Conservation (phyloP, 2,113 vertebrate genomes). For the Callithrix jacchus region DNA sequence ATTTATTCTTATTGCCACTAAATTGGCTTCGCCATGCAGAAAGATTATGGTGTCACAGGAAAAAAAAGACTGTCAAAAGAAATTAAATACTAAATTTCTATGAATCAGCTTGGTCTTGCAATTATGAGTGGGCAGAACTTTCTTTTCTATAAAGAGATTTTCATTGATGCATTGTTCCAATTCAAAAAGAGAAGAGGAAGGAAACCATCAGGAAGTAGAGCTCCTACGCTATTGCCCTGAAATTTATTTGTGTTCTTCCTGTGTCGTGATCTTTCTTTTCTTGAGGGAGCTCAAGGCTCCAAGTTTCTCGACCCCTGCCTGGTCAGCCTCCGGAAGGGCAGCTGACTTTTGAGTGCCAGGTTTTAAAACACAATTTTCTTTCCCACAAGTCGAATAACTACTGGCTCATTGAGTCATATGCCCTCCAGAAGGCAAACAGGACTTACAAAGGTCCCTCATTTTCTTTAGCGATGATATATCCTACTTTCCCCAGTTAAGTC, state of each 20-base stretch:
- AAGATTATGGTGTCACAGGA: not conserved
- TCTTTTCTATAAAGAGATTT: not conserved
- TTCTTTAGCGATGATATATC: not conserved
- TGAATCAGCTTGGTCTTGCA: not conserved
- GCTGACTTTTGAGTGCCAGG: not conserved
- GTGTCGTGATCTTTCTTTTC: not conserved
- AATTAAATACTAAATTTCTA: slow-evolving; percentile 8
- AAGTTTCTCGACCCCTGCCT: not conserved
- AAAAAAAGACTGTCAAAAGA: not conserved
- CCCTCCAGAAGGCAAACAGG: slow-evolving; percentile 55
- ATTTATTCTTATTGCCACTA: not conserved
- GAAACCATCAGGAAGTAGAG: not conserved
- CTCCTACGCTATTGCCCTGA: not conserved
- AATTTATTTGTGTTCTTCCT: slow-evolving; percentile 46
- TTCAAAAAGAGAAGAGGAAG: not conserved
- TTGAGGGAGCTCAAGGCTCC: not conserved
- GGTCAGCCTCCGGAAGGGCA: not conserved
- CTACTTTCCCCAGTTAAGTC: not conserved
- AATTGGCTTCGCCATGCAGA: not conserved
- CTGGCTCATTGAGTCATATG: slow-evolving; percentile 69
- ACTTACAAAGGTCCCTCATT: not conserved
- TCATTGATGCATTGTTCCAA: not conserved
- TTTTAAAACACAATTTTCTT: slow-evolving; percentile 76
- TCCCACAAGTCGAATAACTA: slow-evolving; percentile 66
- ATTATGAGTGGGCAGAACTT: not conserved